A percentile compares a stretch with the other conserved stretches of the same genome.
These are phyloP conservation scores for Tachycineta bicolor DNA, from an alignment of 2,113 vertebrate species.

Conservation along the genomic window DNA sequence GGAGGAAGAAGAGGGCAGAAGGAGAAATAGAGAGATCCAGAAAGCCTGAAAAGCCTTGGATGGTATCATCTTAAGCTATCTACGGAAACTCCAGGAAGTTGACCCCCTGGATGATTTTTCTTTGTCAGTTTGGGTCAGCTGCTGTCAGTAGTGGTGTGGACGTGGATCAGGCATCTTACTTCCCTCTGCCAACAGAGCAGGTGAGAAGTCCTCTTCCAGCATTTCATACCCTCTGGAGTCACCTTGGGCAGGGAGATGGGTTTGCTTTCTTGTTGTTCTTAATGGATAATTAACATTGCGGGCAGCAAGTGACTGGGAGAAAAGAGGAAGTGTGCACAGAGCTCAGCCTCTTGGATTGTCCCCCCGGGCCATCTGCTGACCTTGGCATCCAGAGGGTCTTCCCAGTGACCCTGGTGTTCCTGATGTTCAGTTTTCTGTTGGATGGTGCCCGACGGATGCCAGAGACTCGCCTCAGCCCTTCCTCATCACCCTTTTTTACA, in stretches of 20 bases:
- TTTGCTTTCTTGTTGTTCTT: slow-evolving; percentile 6
- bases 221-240: neutral
- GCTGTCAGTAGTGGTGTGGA: neutral
- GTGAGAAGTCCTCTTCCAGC: neutral
- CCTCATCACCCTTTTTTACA: slow-evolving; percentile 16
- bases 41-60: neutral
- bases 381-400: neutral
- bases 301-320: slow-evolving; percentile 7
- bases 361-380: neutral
- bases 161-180: neutral
- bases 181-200: neutral
- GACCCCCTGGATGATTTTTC: neutral
- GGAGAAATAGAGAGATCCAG: neutral
- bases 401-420: neutral
- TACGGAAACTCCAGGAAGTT: neutral
- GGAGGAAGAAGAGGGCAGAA: neutral
- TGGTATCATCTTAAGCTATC: neutral
- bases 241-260: neutral
- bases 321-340: neutral
- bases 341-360: neutral
- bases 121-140: neutral
- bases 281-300: slow-evolving; percentile 51
- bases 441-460: neutral
- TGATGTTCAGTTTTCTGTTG: neutral
- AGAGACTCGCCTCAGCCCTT: neutral